Evolutionary conservation across 2,888 invertebrate genomes (phyloP), one percentile per base, ranked within the genome.

Genomic region (Alcis repandata): DNA sequence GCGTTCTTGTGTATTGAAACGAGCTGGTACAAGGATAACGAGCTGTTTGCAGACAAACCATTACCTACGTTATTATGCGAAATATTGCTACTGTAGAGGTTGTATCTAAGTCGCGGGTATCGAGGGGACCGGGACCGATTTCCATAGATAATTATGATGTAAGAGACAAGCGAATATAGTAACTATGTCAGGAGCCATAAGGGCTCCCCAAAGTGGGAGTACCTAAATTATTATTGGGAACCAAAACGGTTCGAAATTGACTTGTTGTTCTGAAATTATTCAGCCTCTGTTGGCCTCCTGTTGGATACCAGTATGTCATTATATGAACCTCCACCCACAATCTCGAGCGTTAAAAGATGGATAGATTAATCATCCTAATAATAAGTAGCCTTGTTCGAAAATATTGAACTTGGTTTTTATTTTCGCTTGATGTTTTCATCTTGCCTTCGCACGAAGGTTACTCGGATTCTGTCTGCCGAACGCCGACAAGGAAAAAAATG

Each of bases 371-470:
- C 56, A 67, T 53, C 58, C 59, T 60, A 63, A 69, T 58, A 61
- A 66, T 65, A 64, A 65, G 52, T 69, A 62, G 63, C 71, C 72
- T 73, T 53, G 63, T 65, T 70, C 64, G 57, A 56, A 63, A 74
- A 53, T 75, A 69, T 61, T 79, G 74, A 79, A 77, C 76, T 79
- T 78, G 71, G 70, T 75, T 80, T 77, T 79, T 81, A 72, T 76
- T 61, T 69, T 64, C 49, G 59, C 58, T 67, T 60, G 54, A 72
- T 71, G 67, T 74, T 73, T 70, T 72, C 15, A 57, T 75, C 70
- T 73, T 64, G 75, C 79, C 80, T 82, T 81, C 75, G 17, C 40
- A n/a, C 53, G 74, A 80, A 83, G 80, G 80, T 77, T 69, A 66
- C 33, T 51, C 27, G 60, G 72, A 68, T 59, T 52, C 60, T 59